These are phyloP conservation scores for Rhipidura dahli DNA, from an alignment of 2,113 vertebrate genomes.

Conservation along the genomic window DNA sequence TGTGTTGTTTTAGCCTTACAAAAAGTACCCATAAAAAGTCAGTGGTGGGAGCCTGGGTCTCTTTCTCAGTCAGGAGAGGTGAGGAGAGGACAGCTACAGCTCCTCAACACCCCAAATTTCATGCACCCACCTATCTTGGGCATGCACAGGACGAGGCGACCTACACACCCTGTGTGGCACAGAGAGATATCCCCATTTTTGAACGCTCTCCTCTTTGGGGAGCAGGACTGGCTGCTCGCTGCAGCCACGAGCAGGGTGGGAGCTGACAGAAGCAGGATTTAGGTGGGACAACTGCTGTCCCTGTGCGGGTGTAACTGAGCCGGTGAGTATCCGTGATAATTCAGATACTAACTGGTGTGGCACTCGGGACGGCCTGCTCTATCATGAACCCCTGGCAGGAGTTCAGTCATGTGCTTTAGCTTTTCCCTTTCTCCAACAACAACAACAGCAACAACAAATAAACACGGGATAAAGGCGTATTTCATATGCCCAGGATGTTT, in stretches of 20 bases:
- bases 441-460: constrained; percentile 53
- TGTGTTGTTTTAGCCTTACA: not conserved
- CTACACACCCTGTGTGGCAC: fast-evolving
- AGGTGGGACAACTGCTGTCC: constrained; percentile 61
- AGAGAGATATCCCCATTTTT: not conserved
- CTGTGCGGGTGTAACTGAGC: constrained; percentile 38
- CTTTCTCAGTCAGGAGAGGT: fast-evolving
- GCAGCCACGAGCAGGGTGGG: not conserved
- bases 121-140: not conserved
- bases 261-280: constrained; percentile 67
- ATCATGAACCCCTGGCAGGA: constrained; percentile 56
- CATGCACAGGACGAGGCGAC: fast-evolving
- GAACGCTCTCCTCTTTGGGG: not conserved
- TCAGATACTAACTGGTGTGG: constrained; percentile 51
- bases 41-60: not conserved
- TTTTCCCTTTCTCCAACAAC: constrained; percentile 62
- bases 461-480: constrained; percentile 2
- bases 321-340: constrained; percentile 59
- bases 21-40: not conserved
- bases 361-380: constrained; percentile 53
- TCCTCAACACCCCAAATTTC: not conserved
- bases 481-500: constrained; percentile 45
- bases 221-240: not conserved
- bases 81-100: not conserved
- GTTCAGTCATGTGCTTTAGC: constrained; percentile 65